These are phyloP conservation scores for Octopus bimaculoides DNA, from an alignment of 1,140 invertebrate species.

Conservation along the genomic window DNA sequence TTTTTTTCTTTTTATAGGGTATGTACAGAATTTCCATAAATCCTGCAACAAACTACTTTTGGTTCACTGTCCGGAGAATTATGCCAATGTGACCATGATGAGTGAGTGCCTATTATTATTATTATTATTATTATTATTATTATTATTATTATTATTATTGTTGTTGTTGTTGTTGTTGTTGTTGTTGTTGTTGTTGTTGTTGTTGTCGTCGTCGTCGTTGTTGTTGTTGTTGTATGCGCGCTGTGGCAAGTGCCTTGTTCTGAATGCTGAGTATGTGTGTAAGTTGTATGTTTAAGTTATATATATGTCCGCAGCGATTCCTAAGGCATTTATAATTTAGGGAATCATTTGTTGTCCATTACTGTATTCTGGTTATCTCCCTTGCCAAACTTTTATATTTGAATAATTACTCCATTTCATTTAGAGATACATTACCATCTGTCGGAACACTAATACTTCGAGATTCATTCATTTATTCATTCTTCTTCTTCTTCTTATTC, in stretches of 20 bases:
- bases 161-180: neutral
- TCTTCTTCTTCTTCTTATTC: neutral
- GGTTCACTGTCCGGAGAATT: constrained; percentile 38
- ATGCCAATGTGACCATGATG: constrained; percentile 44
- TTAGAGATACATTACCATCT: too few species aligned
- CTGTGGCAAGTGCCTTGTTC: too few species aligned
- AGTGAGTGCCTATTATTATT: constrained; percentile 28
- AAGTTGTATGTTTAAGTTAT: too few species aligned
- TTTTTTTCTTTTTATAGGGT: constrained; percentile 29
- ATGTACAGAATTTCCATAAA: constrained; percentile 38
- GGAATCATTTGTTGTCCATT: too few species aligned
- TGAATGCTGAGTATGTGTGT: too few species aligned
- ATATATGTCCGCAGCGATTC: too few species aligned
- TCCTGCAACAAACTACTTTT: constrained; percentile 30
- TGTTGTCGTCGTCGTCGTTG: neutral
- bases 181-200: neutral
- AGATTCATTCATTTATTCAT: neutral
- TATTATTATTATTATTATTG: neutral
- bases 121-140: neutral
- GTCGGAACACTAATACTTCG: too few species aligned
- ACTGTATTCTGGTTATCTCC: too few species aligned
- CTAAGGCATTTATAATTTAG: too few species aligned
- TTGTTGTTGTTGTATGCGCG: neutral
- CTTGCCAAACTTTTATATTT: too few species aligned
- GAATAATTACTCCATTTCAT: too few species aligned